These are phyloP conservation scores for Amphiprion clarkii DNA, from an alignment of 2,797 vertebrate genomes.

Conservation along the genomic window DNA sequence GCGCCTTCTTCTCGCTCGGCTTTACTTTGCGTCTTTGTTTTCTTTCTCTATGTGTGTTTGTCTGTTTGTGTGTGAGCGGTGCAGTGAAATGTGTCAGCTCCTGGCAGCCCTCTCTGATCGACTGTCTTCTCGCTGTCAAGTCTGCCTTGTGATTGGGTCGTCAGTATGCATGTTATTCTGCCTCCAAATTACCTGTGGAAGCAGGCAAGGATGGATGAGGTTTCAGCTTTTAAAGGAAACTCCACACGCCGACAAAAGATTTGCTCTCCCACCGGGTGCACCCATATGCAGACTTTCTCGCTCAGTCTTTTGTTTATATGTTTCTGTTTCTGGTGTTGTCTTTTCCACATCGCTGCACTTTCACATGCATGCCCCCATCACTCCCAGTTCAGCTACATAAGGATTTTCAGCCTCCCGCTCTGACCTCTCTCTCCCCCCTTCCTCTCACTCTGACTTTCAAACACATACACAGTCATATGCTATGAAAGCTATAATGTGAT, in stretches of 20 bases:
- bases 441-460: slow-evolving; percentile 27
- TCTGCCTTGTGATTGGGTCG: slow-evolving; percentile 41
- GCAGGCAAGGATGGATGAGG: slow-evolving; percentile 9
- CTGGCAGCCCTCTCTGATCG: slow-evolving; percentile 52
- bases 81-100: slow-evolving; percentile 54
- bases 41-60: not conserved
- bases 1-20: slow-evolving; percentile 24
- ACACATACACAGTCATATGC: slow-evolving; percentile 31
- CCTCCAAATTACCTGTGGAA: slow-evolving; percentile 64
- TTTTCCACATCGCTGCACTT: slow-evolving; percentile 72
- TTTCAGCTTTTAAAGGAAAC: slow-evolving; percentile 5
- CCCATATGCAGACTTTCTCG: slow-evolving; percentile 27
- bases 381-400: slow-evolving; percentile 66
- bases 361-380: slow-evolving; percentile 46
- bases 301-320: slow-evolving; percentile 59
- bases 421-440: slow-evolving; percentile 35
- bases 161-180: slow-evolving; percentile 68
- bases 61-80: not conserved
- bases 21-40: slow-evolving; percentile 38
- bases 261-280: not conserved
- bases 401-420: slow-evolving; percentile 42
- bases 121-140: slow-evolving; percentile 68
- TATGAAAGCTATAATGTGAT: slow-evolving; percentile 48
- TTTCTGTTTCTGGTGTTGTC: slow-evolving; percentile 68
- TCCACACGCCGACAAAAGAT: not conserved